A percentile compares a stretch with the other conserved stretches of the same genome.
Evolutionary conservation across 35 echinoderm and acorn worm genomes (phyloP).

Genomic region (Diadema setosum): DNA sequence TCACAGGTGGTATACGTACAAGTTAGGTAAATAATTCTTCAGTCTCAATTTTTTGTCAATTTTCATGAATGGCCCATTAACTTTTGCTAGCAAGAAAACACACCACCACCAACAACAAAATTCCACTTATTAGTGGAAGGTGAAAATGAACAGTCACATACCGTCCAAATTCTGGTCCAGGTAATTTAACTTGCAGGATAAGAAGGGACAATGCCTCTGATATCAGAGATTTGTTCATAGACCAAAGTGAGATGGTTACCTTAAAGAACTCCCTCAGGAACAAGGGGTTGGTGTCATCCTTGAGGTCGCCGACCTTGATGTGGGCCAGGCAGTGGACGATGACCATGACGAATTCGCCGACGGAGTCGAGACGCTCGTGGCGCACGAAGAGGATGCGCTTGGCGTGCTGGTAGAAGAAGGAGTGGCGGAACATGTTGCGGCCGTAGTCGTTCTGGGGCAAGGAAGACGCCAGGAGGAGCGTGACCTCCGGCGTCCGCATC

Average conservation of each 20-base stretch:
- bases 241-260: too few species aligned
- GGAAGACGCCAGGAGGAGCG: conserved; percentile 68
- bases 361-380: conserved; percentile 87
- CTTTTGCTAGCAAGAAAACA: too few species aligned
- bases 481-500: conserved; percentile 75
- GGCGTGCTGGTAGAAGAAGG: conserved; percentile 96
- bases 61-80: too few species aligned
- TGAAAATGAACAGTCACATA: background rate
- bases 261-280: conserved; percentile 94
- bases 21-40: too few species aligned
- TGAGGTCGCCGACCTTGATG: conserved; percentile 87
- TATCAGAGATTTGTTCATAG: too few species aligned
- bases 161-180: background rate
- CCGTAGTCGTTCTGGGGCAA: conserved; percentile 91
- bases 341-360: conserved; percentile 95
- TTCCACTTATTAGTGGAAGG: background rate
- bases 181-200: background rate
- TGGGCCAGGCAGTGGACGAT: conserved; percentile 90
- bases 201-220: too few species aligned
- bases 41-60: too few species aligned
- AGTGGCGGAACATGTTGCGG: conserved; percentile 93
- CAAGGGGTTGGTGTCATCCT: conserved; percentile 64
- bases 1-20: too few species aligned
- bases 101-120: background rate
- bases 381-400: conserved; percentile 86